A percentile compares a stretch with the other conserved stretches of the same genome.
These are phyloP conservation scores for Osmerus eperlanus DNA, from an alignment of 2,113 vertebrate genomes.

Conservation along the genomic window DNA sequence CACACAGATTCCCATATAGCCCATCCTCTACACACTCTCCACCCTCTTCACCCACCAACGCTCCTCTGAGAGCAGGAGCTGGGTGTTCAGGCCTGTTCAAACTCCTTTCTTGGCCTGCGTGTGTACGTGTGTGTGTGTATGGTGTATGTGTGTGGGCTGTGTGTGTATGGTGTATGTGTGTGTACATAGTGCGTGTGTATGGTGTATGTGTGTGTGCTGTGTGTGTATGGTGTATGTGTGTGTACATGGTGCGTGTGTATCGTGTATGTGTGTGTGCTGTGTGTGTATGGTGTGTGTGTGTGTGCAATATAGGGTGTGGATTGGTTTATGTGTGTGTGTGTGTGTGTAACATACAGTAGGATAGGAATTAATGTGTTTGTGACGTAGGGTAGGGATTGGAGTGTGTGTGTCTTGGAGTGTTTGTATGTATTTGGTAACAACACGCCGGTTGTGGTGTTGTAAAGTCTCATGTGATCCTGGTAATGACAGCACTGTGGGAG, in stretches of 20 bases:
- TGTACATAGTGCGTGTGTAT: no score
- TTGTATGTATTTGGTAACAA: conserved; percentile 1
- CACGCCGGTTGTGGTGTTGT: conserved; percentile 33
- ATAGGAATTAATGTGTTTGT: not conserved
- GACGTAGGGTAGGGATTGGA: not conserved
- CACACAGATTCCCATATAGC: not conserved
- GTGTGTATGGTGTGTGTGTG: conserved; percentile 31
- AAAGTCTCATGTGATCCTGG: conserved; percentile 29
- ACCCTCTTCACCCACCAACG: not conserved
- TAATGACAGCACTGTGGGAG: conserved; percentile 45
- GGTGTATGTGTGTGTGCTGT: conserved; percentile 25
- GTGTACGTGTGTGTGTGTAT: not conserved
- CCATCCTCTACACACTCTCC: not conserved
- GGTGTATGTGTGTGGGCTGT: conserved; percentile 6
- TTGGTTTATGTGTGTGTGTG: conserved; percentile 38
- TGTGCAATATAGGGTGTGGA: conserved; percentile 19
- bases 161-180: conserved; percentile 14
- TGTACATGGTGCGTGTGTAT: no score
- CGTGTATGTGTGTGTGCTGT: not conserved
- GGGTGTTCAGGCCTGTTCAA: not conserved
- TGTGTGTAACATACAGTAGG: conserved; percentile 44
- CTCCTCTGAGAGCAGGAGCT: not conserved
- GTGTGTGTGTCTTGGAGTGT: not conserved
- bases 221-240: conserved; percentile 14
- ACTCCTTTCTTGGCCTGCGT: no score